phyloP scores from a whole-genome alignment of 2,888 invertebrate genomes.

The Argyresthia albistria region DNA sequence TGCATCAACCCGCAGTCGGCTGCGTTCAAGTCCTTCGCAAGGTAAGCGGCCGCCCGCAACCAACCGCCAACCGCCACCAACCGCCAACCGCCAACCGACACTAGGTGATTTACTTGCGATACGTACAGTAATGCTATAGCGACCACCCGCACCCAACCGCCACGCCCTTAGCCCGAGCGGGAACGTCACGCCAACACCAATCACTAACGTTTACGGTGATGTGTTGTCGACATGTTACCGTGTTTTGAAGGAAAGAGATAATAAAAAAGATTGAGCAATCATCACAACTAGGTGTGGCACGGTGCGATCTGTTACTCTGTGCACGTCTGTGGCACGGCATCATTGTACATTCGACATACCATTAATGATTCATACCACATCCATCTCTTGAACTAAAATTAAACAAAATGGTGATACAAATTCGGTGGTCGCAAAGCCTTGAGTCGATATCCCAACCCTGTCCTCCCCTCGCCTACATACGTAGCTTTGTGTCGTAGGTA shows the following conservation, averaged over 20 bases:
- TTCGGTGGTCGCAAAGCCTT: constrained; percentile 58
- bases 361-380: constrained; percentile 9
- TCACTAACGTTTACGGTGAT: too few relatives aligned
- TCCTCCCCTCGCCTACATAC: constrained; percentile 14
- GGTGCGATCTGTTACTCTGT: constrained; percentile 41
- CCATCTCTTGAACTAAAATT: background rate
- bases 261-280: constrained; percentile 54
- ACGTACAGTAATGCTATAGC: constrained; percentile 49
- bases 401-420: background rate
- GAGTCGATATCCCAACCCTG: constrained; percentile 32
- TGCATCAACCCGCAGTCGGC: constrained; percentile 99
- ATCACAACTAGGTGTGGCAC: constrained; percentile 68
- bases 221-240: background rate
- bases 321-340: constrained; percentile 30
- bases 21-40: constrained; percentile 99
- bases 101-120: constrained; percentile 72
- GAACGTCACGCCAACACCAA: too few relatives aligned
- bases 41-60: constrained; percentile 78
- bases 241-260: constrained; percentile 21
- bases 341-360: constrained; percentile 17
- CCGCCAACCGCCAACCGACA: constrained; percentile 57
- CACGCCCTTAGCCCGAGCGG: too few relatives aligned
- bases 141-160: constrained; percentile 57
- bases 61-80: constrained; percentile 17
- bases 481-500: constrained; percentile 12